Evolutionary conservation across 2,113 vertebrate genomes (phyloP).

Genomic region (Eupsittula cactorum): DNA sequence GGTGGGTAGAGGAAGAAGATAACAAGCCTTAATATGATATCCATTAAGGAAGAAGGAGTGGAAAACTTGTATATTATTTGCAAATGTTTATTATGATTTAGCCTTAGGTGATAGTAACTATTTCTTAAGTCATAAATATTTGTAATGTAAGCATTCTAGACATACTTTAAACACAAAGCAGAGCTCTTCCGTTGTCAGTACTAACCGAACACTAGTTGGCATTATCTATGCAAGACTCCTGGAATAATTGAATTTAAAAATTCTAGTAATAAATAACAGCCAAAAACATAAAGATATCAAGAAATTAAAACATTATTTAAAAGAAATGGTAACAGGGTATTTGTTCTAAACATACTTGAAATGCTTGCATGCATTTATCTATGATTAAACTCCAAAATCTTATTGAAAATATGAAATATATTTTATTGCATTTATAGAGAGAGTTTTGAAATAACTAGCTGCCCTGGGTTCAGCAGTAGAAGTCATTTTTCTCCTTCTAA

Average conservation of each 20-base stretch:
- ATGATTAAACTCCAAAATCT: background rate
- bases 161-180: background rate
- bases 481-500: no score
- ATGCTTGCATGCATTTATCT: background rate
- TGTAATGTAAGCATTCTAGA: background rate
- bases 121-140: background rate
- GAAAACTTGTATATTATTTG: background rate
- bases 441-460: background rate
- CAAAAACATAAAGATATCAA: background rate
- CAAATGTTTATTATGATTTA: background rate
- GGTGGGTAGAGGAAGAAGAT: accelerated
- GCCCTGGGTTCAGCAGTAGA: no score
- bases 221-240: background rate
- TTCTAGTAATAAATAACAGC: background rate
- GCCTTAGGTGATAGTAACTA: background rate
- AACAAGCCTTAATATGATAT: background rate
- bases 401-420: background rate
- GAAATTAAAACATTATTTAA: background rate
- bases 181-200: background rate
- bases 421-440: background rate
- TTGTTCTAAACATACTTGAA: background rate
- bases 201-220: background rate
- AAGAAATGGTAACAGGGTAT: background rate
- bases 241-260: background rate
- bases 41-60: background rate